A percentile compares a stretch with the other conserved stretches of the same genome.
Evolutionary conservation across 2,113 vertebrate genomes (phyloP).

Genomic region (Monarcha castaneiventris): DNA sequence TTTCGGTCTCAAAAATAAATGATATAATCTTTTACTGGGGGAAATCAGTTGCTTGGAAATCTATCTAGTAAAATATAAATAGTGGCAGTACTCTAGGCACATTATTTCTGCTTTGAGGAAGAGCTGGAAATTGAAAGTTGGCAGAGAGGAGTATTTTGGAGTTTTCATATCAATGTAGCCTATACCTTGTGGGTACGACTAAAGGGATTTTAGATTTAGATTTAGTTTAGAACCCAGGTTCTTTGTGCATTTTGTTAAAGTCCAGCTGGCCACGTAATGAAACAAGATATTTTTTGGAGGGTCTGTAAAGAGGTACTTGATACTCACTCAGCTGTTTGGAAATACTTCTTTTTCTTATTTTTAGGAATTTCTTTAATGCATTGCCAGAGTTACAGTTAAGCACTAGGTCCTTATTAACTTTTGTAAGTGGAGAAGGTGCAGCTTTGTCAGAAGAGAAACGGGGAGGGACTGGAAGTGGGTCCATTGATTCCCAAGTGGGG

Average conservation of each 20-base stretch:
- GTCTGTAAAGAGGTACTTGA: neutral
- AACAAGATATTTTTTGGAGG: neutral
- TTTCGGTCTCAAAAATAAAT: neutral
- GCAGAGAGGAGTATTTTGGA: neutral
- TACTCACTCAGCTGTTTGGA: neutral
- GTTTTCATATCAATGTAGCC: neutral
- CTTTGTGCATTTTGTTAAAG: neutral
- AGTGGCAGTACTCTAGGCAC: neutral
- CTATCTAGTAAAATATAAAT: neutral
- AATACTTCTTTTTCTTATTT: neutral
- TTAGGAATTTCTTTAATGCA: neutral
- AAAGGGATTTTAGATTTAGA: neutral
- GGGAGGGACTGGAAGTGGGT: neutral
- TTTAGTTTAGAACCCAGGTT: neutral
- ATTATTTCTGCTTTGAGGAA: neutral
- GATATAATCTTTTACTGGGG: neutral
- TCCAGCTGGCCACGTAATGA: neutral
- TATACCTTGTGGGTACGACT: neutral
- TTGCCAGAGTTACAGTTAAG: neutral
- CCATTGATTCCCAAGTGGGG: neutral
- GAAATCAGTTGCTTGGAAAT: neutral
- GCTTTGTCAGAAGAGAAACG: neutral
- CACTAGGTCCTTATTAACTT: neutral
- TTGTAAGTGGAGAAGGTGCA: neutral
- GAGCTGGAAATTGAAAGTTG: neutral